Evolutionary conservation across 2,888 invertebrate genomes (phyloP), one percentile per base, ranked within the genome.

Genomic region (Pristionchus fissidentatus): DNA sequence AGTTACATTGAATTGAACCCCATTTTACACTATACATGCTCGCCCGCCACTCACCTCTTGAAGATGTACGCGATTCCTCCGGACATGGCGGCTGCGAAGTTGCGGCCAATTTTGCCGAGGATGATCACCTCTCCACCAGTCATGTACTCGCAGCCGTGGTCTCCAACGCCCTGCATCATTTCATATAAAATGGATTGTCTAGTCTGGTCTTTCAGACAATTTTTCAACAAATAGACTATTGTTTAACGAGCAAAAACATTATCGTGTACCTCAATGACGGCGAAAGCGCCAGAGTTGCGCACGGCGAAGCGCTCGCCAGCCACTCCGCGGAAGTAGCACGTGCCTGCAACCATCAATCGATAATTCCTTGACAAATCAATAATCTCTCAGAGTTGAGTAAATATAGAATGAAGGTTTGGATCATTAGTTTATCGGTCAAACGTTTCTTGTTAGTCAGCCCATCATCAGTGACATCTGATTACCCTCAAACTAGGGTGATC

Each of bases 101-200:
- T 99, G 86, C 98, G 94, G 0, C 99, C 99, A 10, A 98, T 98
- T 85, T 96, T 94, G 0, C 98, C 98, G 26, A 99, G 95, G 91
- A 99, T 96, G 80, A 99, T 94, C 86, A 96, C 96, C 32, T 88
- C 79, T 41, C 92, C 92, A 22, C 97, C 98, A 77, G 99, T 99
- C 99, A 99, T 99, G 93, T 99, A 99, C 94, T 99, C 99, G 94
- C 99, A 99, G 84, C 97, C 98, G 93, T 99, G 98, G 94, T 99
- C 99, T 60, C 99, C 99, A 84, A 97, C 97, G 83, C 98, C 98
- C 73, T 81, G 26, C 5, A 43, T 62, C 15, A 62, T 62, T 62
- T 15, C 3, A 62, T 13, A 7, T 3, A 62, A 26, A 26, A 8
- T 19, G 29, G n/a, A 15, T 15, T 13, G 7, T 19, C 4, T n/a